These are phyloP conservation scores for Dichetophora obliterata DNA, from an alignment of 2,888 invertebrate species.

Conservation along the genomic window DNA sequence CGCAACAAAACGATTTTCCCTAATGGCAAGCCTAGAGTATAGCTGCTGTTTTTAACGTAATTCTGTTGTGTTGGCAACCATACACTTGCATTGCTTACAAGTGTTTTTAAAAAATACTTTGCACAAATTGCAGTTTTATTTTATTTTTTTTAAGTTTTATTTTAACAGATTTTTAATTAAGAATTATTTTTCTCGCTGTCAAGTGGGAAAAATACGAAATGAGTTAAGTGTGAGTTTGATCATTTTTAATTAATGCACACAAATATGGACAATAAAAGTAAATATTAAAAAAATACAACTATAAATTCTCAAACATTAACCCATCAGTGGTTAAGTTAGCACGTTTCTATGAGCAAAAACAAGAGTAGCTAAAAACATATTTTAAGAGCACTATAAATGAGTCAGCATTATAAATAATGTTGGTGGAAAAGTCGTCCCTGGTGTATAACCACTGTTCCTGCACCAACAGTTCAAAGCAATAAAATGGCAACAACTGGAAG, in stretches of 20 bases:
- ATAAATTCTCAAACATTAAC: background rate
- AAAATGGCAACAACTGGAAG: background rate
- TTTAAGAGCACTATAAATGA: no score
- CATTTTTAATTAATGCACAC: no score
- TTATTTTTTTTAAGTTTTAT: background rate
- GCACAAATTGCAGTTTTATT: background rate
- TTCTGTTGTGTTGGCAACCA: background rate
- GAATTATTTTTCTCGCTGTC: background rate
- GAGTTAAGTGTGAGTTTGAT: no score
- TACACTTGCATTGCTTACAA: background rate
- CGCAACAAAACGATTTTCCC: background rate
- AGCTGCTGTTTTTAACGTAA: background rate
- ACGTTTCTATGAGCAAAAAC: background rate
- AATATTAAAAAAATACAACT: background rate
- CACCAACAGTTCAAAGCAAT: background rate
- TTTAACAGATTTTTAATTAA: background rate
- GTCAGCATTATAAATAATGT: no score
- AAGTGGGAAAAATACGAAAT: no score
- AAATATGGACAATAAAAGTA: background rate
- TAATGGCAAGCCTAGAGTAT: background rate
- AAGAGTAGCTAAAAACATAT: background rate
- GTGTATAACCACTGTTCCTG: no score
- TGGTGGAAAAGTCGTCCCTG: no score
- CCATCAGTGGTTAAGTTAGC: background rate
- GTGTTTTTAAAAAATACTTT: background rate